Evolutionary conservation across 2,113 vertebrate species (phyloP), one percentile per base, ranked within the genome.

Genomic region (Oxyura jamaicensis): DNA sequence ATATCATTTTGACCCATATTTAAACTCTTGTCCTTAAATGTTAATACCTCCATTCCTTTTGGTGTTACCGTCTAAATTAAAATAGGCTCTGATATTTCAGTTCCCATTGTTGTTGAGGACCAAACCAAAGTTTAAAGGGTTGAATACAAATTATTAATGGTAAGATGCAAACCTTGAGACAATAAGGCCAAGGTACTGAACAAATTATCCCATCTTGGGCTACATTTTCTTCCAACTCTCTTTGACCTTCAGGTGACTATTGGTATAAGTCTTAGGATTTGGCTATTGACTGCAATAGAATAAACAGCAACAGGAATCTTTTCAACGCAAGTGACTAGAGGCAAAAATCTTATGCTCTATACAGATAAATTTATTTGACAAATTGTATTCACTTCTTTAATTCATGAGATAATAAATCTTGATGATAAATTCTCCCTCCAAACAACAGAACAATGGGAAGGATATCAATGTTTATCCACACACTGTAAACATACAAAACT

Each of bases 381-480:
- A 89, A 80, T 50, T 31, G 18, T 44, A 29, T 74, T 73, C 48
- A 63, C 41, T 88, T 48, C 63, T 67, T 65, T 85, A 75, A 78
- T 28, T 76, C 17, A 58, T 76, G 71, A 41, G 58, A 44, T 87
- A 92, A 83, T 94, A 88, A 95, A 93, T 93, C 91, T 93, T 69
- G 26, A 4, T 67, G 68, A 94, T 67, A 55, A 82, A 91, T 36
- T 17, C 33, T 74, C 39, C 28, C 44, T 73, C 42, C 17, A 78
- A 91, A 86, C 33, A 86, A 68, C n/a, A 41, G 86, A 91, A 97
- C 91, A 96, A 94, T 94, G 78, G 84, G 52, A 20, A 65, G 11
- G 31, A 81, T 72, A 66, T 95, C 78, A 33, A 5, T 95, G 86
- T 95, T 96, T 95, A 91, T 88, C 91, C 77, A 90, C 65, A 71